A percentile compares a stretch with the other conserved stretches of the same genome.
Conservation (phyloP, 2,113 vertebrate species). For the Lipophrys pholis region DNA sequence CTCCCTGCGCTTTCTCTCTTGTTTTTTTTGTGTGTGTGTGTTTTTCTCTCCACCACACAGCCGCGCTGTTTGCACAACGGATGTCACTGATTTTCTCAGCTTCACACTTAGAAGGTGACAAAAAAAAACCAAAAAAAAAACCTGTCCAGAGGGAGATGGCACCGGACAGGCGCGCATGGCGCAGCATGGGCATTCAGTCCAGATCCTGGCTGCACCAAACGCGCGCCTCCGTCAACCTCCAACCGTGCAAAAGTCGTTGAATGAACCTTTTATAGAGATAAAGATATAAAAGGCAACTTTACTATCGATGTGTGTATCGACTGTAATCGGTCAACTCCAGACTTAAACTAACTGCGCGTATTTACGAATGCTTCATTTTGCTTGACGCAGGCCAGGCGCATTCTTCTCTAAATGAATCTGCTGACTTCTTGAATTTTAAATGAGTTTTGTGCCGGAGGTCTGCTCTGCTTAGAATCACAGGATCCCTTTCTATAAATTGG, state of each 20-base stretch:
- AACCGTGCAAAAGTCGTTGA: too few species aligned
- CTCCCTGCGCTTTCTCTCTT: too few species aligned
- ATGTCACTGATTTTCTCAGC: conserved; percentile 4
- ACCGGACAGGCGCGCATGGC: too few species aligned
- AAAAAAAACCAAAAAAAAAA: not conserved
- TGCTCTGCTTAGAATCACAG: conserved; percentile 64
- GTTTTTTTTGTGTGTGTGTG: not conserved
- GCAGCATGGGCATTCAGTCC: too few species aligned
- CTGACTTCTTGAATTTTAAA: conserved; percentile 70
- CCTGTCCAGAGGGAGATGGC: too few species aligned
- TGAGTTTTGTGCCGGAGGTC: conserved; percentile 51
- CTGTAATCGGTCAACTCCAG: not conserved
- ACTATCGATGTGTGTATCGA: too few species aligned
- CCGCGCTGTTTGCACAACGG: conserved; percentile 70
- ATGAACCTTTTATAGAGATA: too few species aligned
- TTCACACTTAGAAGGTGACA: conserved; percentile 17
- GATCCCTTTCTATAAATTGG: conserved; percentile 49
- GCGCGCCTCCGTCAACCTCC: too few species aligned
- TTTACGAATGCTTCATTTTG: conserved; percentile 46
- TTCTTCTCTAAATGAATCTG: conserved; percentile 56
- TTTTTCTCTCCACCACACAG: conserved; percentile 62
- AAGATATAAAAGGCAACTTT: too few species aligned
- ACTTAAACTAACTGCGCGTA: conserved; percentile 15
- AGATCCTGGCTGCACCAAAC: too few species aligned
- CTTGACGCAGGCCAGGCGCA: conserved; percentile 64